phyloP scores from a whole-genome alignment of 2,113 vertebrate genomes.

The Sisor rabdophorus region DNA sequence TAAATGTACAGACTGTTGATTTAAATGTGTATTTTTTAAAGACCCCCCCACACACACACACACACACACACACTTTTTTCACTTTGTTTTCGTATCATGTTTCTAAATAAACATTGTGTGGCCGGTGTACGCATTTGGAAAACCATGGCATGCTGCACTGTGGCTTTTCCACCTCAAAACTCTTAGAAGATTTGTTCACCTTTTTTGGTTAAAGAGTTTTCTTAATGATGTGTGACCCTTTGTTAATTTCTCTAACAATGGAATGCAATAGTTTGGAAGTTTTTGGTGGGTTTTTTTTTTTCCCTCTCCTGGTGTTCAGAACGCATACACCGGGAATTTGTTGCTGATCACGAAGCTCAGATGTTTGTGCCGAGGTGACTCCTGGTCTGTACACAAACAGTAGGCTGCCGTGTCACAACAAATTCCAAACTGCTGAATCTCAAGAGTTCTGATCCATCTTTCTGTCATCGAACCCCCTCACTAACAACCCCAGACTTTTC shows the following conservation, averaged over 20 bases:
- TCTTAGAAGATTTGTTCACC: conserved; percentile 6
- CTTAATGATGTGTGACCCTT: conserved; percentile 12
- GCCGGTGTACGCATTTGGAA: background rate
- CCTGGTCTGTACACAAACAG: conserved; percentile 27
- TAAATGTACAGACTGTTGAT: conserved; percentile 18
- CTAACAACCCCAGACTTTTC: background rate
- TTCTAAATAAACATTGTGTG: conserved; percentile 37
- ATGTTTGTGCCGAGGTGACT: conserved; percentile 33
- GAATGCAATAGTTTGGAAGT: background rate
- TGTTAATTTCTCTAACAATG: conserved; percentile 12
- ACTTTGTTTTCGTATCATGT: conserved; percentile 18
- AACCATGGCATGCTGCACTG: background rate
- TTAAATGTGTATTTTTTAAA: conserved; percentile 7
- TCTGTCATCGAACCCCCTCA: background rate
- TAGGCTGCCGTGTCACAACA: conserved; percentile 35
- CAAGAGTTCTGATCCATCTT: conserved; percentile 28
- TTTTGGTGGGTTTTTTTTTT: background rate
- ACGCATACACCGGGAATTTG: background rate
- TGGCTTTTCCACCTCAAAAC: background rate
- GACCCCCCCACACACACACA: no score
- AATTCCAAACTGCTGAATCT: conserved; percentile 39
- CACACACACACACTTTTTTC: no score
- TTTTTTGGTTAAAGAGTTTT: conserved; percentile 26
- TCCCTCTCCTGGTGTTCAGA: background rate
- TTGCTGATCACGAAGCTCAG: background rate